phyloP scores from a whole-genome alignment of 2,113 vertebrate genomes.

The Neodontobutis hainanensis region DNA sequence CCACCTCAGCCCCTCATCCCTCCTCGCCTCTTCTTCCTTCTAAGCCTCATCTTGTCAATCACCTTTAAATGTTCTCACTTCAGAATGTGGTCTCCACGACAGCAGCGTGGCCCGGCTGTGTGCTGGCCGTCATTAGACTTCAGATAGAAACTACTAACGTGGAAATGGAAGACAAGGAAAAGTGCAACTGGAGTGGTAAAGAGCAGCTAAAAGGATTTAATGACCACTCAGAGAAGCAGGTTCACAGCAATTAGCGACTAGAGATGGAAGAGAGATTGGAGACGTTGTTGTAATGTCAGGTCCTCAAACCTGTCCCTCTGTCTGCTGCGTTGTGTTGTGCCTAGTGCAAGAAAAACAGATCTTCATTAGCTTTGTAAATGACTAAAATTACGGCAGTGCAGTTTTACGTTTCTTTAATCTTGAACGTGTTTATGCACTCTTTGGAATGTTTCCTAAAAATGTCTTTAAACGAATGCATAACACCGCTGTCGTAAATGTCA shows the following conservation, averaged over 20 bases:
- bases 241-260: conserved; percentile 56
- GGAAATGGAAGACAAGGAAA: conserved; percentile 12
- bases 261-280: conserved; percentile 28
- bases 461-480: too few species aligned
- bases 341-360: too few species aligned
- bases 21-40: conserved; percentile 11
- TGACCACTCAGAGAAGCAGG: conserved; percentile 35
- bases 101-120: neutral
- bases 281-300: conserved; percentile 30
- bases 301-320: neutral
- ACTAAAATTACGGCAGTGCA: neutral
- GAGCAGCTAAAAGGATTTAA: conserved; percentile 53
- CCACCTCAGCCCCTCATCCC: neutral
- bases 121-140: conserved; percentile 48
- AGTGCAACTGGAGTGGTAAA: conserved; percentile 25
- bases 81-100: neutral
- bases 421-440: too few species aligned
- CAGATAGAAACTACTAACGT: conserved; percentile 18
- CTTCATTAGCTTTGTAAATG: too few species aligned
- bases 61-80: conserved; percentile 26
- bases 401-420: too few species aligned
- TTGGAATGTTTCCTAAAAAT: too few species aligned
- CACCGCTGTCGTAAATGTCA: too few species aligned
- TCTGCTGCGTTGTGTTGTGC: neutral
- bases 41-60: conserved; percentile 2